Evolutionary conservation across 1,140 invertebrate species (phyloP), one percentile per base, ranked within the genome.

Genomic region (Theocolax elegans): DNA sequence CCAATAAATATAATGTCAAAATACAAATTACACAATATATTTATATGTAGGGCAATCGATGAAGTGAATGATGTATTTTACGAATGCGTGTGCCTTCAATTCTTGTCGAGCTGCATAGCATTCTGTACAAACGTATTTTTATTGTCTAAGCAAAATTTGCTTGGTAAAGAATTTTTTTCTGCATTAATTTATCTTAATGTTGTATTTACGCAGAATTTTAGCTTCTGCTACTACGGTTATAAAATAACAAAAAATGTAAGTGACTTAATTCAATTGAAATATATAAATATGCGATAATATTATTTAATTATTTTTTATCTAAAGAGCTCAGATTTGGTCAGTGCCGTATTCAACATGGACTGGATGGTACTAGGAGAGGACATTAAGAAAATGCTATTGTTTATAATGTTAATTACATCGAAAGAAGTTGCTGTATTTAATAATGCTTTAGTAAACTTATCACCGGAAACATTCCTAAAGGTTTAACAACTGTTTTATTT

Each of bases 291-390:
- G n/a, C n/a, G n/a, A n/a, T n/a, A n/a, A n/a, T n/a, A n/a, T n/a
- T n/a, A n/a, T n/a, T n/a, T n/a, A n/a, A n/a, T n/a, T n/a, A n/a
- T n/a, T n/a, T n/a, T n/a, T n/a, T n/a, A n/a, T n/a, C n/a, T n/a
- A n/a, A 56, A 72, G 54, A 73, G 65, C 9, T 73, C 76, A 64
- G 51, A 73, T 1, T 29, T 74, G 25, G 76, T 71, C 10, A 58
- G 53, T n/a, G 73, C 75, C 4, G 60, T 80, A 63, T 79, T 78
- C 13, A 64, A 75, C 7, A 79, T 80, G 76, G 72, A 81, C 13
- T 81, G 79, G 79, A 48, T 49, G 4, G 27, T 42, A 12, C 56
- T 81, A 17, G 23, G 46, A 1, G 10, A 7, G 7, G 38, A 66
- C 12, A 51, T 76, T 27, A 73, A 67, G 31, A 77, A 75, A 23